Conservation (phyloP, 1,140 invertebrate genomes). For the Vollenhovia emeryi region DNA sequence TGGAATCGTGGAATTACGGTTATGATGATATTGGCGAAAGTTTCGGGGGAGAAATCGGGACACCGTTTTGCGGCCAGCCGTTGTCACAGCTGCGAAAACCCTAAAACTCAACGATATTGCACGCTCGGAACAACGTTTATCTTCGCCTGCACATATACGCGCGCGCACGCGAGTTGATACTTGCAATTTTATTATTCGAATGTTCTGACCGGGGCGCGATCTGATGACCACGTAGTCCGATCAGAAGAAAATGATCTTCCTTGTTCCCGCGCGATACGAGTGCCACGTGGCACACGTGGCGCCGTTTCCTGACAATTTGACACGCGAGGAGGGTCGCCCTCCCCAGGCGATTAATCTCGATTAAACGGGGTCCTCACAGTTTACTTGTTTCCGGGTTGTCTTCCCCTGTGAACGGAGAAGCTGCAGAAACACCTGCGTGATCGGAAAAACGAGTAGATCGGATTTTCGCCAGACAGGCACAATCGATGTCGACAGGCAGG, state of each 20-base stretch:
- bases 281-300: neutral
- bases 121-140: slow-evolving; percentile 33
- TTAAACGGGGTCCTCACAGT: neutral
- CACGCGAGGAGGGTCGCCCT: neutral
- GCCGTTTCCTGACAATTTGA: neutral
- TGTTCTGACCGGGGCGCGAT: neutral
- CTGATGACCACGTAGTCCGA: neutral
- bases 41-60: slow-evolving; percentile 44
- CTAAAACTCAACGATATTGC: slow-evolving; percentile 59
- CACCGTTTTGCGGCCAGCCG: slow-evolving; percentile 41
- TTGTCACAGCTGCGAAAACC: slow-evolving; percentile 62
- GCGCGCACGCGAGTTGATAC: neutral
- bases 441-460: neutral
- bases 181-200: slow-evolving; percentile 42
- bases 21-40: slow-evolving; percentile 62
- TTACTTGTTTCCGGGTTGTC: neutral
- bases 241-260: neutral
- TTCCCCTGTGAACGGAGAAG: neutral
- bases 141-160: neutral
- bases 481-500: neutral
- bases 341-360: slow-evolving; percentile 11
- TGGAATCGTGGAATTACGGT: slow-evolving; percentile 54
- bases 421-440: neutral
- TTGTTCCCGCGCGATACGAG: neutral
- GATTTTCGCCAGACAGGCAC: neutral